Conservation (phyloP, 2,797 vertebrate species). For the Peromyscus nudipes region DNA sequence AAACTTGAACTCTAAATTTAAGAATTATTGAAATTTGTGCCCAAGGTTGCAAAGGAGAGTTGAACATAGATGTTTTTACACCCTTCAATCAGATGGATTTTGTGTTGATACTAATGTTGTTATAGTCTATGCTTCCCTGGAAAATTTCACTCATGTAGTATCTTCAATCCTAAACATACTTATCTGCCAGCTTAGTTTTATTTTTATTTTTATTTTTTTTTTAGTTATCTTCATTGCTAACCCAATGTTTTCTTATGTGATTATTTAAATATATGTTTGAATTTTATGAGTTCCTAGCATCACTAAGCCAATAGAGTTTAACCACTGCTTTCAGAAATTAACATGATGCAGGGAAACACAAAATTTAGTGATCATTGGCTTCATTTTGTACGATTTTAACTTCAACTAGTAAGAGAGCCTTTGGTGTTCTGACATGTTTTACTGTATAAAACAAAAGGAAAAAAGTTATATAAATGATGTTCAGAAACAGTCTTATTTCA, state of each 20-base stretch:
- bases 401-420: background rate
- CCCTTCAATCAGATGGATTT: background rate
- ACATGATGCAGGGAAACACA: background rate
- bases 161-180: background rate
- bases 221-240: background rate
- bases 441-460: background rate
- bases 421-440: background rate
- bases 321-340: background rate
- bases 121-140: background rate
- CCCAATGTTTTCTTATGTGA: background rate
- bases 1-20: slow-evolving; percentile 1
- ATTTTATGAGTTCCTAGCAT: background rate
- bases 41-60: background rate
- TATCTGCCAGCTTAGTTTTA: no score
- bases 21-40: slow-evolving; percentile 32
- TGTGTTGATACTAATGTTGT: background rate
- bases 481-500: slow-evolving; percentile 6
- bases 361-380: background rate
- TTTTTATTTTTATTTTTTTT: no score
- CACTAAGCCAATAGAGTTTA: background rate
- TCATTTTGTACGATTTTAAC: slow-evolving; percentile 24
- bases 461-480: background rate
- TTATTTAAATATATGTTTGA: background rate
- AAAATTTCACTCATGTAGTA: background rate
- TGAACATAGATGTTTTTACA: background rate